Evolutionary conservation across 2,113 vertebrate species (phyloP), one percentile per base, ranked within the genome.

Genomic region (Rhipidura dahli): DNA sequence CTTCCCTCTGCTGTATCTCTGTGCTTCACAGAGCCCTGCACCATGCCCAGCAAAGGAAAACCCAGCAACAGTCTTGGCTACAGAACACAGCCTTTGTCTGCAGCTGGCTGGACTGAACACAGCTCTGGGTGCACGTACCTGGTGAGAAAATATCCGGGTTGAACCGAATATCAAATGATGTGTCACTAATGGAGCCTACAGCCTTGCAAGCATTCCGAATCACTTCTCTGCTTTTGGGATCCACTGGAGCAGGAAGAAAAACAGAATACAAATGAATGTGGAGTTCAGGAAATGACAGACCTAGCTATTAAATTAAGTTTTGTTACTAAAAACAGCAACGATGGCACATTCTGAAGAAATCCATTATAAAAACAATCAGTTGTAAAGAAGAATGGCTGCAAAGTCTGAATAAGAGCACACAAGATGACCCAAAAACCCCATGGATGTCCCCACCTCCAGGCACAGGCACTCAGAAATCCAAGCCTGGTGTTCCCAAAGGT

Each of bases 71-170:
- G 11, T 13, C 54, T 3, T 26, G 23, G 63, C 87, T 61, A 15
- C 24, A 37, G 54, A 61, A 4, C 47, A 51, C 15, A 24, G 23
- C 3, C 42, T 17, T 37, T 13, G 35, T 40, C 49, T 86, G 82
- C 75, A 76, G 78, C 73, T 86, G 45, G 27, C 56, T 59, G 76
- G 31, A n/a, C 56, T 59, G 76, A 28, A n/a, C 56, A 31, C 19
- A 24, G 66, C 49, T 40, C 66, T 56, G 28, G 10, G 39, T 9
- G 22, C 47, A 88, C 96, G 6, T 97, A 99, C 99, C 99, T 97
- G 99, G 99, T 3, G 99, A 99, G 97, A 99, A 99, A 97, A 99
- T 99, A 94, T 99, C 99, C 6, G 99, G 99, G 97, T 99, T 99
- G 97, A 99, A 99, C 83, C 99, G 99, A 66, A 99, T 99, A 72